Evolutionary conservation across 2,888 invertebrate genomes (phyloP).

Genomic region (Mythimna loreyi): DNA sequence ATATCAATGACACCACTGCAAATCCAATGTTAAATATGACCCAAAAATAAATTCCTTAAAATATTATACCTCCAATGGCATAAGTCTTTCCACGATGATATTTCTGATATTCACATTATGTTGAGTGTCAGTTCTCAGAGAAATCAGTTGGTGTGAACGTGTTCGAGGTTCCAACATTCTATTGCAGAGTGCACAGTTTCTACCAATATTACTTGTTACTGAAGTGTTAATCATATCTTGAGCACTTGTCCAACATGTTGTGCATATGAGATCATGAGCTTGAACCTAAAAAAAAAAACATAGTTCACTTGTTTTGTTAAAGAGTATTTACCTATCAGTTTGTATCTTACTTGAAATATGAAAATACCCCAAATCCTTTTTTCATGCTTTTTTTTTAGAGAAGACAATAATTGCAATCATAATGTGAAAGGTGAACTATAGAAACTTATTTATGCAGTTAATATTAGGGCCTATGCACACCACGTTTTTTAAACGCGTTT

Average conservation of each 20-base stretch:
- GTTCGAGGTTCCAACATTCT: constrained; percentile 13
- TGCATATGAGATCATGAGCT: constrained; percentile 15
- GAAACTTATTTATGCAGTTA: too few relatives aligned
- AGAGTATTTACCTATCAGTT: too few relatives aligned
- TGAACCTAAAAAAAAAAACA: constrained; percentile 14
- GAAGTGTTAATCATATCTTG: not conserved
- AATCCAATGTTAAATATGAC: not conserved
- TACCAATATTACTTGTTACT: constrained; percentile 3
- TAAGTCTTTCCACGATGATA: constrained; percentile 23
- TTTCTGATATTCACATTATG: constrained; percentile 24
- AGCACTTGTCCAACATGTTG: constrained; percentile 12
- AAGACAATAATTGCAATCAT: too few relatives aligned
- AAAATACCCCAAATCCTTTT: too few relatives aligned
- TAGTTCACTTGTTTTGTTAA: not conserved
- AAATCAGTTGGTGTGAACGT: constrained; percentile 26
- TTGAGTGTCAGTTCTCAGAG: constrained; percentile 22
- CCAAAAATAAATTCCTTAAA: not conserved
- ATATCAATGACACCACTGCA: not conserved
- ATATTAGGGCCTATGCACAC: not conserved
- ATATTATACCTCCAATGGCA: constrained; percentile 14
- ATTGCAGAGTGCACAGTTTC: constrained; percentile 12
- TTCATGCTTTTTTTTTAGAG: too few relatives aligned
- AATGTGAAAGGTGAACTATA: too few relatives aligned
- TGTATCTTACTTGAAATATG: too few relatives aligned
- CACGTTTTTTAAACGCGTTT: not conserved